Conservation (phyloP, 1,140 invertebrate species). For the Theocolax elegans region DNA sequence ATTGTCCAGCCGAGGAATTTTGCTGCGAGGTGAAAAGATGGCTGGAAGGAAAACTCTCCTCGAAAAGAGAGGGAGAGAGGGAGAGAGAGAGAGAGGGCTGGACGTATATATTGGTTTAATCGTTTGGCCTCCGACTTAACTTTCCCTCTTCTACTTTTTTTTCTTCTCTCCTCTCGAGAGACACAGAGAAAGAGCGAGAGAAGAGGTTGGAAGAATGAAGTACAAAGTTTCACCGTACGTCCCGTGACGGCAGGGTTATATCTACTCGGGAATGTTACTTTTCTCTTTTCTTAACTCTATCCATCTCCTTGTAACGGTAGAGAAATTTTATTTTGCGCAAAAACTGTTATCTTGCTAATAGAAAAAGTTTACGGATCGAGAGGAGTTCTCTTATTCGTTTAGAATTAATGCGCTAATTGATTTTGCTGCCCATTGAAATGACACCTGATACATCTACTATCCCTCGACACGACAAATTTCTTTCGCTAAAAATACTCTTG, state of each 20-base stretch:
- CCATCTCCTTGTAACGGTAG: neutral
- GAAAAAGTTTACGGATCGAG: constrained; percentile 31
- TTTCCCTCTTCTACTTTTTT: constrained; percentile 41
- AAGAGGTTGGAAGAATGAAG: too few relatives aligned
- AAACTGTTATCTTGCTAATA: constrained; percentile 36
- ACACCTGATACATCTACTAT: neutral
- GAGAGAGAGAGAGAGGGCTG: too few relatives aligned
- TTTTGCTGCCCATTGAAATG: constrained; percentile 21
- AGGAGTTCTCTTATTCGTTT: constrained; percentile 6
- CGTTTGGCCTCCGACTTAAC: constrained; percentile 30
- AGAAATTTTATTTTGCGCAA: constrained; percentile 34
- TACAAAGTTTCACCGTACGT: constrained; percentile 33
- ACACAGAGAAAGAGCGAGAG: constrained; percentile 9
- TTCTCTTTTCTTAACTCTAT: neutral
- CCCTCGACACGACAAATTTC: too few relatives aligned
- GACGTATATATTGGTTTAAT: constrained; percentile 35
- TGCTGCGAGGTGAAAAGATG: neutral
- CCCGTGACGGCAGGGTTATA: constrained; percentile 34
- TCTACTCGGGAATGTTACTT: neutral
- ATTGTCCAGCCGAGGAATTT: too few relatives aligned
- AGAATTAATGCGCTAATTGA: constrained; percentile 32
- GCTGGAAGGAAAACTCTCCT: neutral
- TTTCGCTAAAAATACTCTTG: too few relatives aligned
- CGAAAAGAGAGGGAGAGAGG: neutral
- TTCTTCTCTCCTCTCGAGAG: constrained; percentile 28